A percentile compares a stretch with the other conserved stretches of the same genome.
Conservation (phyloP, 2,888 invertebrate species). For the Volucella inanis region DNA sequence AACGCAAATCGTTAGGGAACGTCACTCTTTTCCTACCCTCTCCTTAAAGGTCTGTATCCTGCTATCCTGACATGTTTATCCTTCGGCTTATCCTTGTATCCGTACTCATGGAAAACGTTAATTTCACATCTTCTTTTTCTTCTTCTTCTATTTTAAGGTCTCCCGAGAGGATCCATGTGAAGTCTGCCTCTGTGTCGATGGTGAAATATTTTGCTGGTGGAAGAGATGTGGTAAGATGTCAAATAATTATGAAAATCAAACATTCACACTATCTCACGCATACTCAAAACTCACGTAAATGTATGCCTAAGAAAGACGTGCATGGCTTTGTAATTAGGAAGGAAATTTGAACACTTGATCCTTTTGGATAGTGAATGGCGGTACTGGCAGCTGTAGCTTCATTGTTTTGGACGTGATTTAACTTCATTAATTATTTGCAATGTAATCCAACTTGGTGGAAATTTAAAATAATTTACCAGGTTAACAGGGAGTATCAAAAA, state of each 20-base stretch:
- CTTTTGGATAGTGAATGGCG: background rate
- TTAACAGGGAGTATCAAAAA: constrained; percentile 51
- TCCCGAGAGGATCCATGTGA: constrained; percentile 86
- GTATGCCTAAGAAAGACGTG: no score
- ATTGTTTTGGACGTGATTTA: constrained; percentile 29
- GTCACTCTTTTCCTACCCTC: background rate
- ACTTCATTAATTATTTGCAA: constrained; percentile 45
- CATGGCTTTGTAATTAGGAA: background rate
- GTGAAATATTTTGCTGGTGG: constrained; percentile 88
- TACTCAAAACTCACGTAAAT: background rate
- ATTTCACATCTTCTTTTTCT: constrained; percentile 38
- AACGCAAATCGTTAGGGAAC: constrained; percentile 37
- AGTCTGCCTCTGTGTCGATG: constrained; percentile 86
- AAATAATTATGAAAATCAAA: constrained; percentile 50
- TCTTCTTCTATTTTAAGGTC: constrained; percentile 83
- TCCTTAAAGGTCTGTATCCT: background rate
- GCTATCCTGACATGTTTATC: background rate
- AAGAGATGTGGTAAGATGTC: constrained; percentile 84
- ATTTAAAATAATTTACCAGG: constrained; percentile 39
- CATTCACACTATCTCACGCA: constrained; percentile 4
- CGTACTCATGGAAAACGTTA: constrained; percentile 40
- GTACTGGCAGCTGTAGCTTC: constrained; percentile 3
- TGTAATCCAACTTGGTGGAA: constrained; percentile 18
- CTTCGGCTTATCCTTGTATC: background rate
- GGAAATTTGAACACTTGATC: background rate